Evolutionary conservation across 2,888 invertebrate species (phyloP), one percentile per base, ranked within the genome.

Genomic region (Xestia xanthographa): DNA sequence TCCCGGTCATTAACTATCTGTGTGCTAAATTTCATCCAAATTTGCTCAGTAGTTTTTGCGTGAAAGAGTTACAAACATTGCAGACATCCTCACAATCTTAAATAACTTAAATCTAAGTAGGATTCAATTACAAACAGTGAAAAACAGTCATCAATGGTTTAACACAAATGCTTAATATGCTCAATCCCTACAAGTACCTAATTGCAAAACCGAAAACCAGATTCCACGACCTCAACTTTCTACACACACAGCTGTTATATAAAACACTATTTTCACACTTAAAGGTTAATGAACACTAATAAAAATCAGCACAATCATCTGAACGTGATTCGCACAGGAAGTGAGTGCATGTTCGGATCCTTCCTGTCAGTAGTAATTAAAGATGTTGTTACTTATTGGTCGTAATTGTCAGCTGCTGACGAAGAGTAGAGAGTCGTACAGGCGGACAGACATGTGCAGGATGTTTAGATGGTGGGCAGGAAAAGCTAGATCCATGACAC

Each of bases 401-500:
- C 88, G 85, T 91, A 90, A 92, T 90, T 91, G 90, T 90, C 92
- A 92, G 92, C 91, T 90, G 91, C 81, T 53, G 69, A 76, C 74
- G 90, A 89, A 91, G 91, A 92, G 85, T 76, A 89, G 60, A 53
- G 82, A 77, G 69, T 43, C 29, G 50, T 41, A 43, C 29, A 72
- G 41, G 75, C 70, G 72, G 58, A 69, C 71, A 66, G 53, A 77
- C 66, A 75, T n/a, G 43, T 48, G 69, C 66, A 85, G 76, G 83
- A 77, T 86, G 86, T 79, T 75, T 75, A 50, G 63, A 72, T 11
- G 41, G 72, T 66, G 43, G 6, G 14, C 65, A 50, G 48, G 74
- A 69, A 63, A 70, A 74, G 45, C 34, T 43, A 50, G 62, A 63
- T 66, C 22, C 66, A 70, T 58, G 58, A 66, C 73, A 73, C 48